These are phyloP conservation scores for Hymenopus coronatus DNA, from an alignment of 2,888 invertebrate genomes.

Conservation along the genomic window DNA sequence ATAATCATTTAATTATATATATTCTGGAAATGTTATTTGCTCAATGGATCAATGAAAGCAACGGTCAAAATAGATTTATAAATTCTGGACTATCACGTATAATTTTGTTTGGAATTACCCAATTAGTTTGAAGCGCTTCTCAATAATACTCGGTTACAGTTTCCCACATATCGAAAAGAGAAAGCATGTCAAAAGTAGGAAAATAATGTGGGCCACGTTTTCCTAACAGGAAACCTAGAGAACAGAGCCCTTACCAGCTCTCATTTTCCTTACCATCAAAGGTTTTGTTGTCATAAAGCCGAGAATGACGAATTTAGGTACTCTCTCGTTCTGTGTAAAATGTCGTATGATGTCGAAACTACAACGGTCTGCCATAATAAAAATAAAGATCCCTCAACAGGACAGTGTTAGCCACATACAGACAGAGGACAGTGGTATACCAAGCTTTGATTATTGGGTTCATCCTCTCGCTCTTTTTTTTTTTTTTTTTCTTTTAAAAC, in stretches of 20 bases:
- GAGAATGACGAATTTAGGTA: neutral
- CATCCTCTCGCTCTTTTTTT: neutral
- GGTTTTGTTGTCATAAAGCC: neutral
- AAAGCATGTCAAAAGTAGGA: neutral
- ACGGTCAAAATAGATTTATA: no score
- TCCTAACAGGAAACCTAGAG: neutral
- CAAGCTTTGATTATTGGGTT: neutral
- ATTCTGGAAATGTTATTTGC: no score
- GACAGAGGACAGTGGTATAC: neutral
- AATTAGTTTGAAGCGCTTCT: no score
- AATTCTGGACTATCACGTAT: no score
- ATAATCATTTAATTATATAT: no score
- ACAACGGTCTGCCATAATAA: neutral
- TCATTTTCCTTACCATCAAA: neutral
- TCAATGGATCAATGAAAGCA: no score
- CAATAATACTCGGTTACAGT: neutral
- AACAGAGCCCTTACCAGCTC: neutral
- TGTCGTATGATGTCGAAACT: neutral
- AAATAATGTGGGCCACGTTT: neutral
- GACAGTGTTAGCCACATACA: neutral
- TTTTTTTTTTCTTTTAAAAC: neutral
- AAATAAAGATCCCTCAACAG: neutral
- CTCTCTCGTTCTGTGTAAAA: neutral
- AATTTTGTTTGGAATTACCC: no score
- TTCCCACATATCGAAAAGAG: neutral